Percentiles rank a stretch among this genome's conserved stretches.
phyloP scores from a whole-genome alignment of 2,113 vertebrate genomes.

The Lutjanus erythropterus region DNA sequence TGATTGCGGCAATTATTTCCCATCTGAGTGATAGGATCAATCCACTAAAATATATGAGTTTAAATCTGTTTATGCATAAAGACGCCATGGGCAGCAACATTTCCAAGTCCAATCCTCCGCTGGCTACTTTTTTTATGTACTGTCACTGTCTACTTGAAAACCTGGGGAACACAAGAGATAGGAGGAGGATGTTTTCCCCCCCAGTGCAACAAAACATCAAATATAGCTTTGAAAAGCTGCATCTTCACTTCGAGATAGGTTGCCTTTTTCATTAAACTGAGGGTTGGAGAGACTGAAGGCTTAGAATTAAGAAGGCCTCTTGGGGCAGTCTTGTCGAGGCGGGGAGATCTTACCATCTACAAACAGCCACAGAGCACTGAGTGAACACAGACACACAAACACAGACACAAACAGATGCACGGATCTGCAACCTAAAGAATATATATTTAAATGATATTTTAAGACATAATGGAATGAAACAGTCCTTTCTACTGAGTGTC shows the following conservation, averaged over 20 bases:
- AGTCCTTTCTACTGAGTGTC: not conserved
- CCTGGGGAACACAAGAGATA: not conserved
- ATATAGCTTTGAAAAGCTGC: conserved; percentile 22
- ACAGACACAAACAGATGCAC: not conserved
- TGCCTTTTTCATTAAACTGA: conserved; percentile 19
- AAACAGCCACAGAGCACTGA: not conserved
- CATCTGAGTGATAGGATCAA: not conserved
- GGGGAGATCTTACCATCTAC: not conserved
- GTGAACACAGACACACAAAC: not conserved
- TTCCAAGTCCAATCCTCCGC: not conserved
- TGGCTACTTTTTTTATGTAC: not conserved
- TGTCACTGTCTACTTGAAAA: conserved; percentile 1
- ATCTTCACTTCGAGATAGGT: conserved; percentile 20
- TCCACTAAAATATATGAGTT: not conserved
- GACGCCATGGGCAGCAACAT: not conserved
- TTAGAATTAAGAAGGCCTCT: conserved; percentile 11
- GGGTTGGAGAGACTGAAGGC: not conserved
- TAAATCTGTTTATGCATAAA: not conserved
- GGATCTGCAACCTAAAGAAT: not conserved
- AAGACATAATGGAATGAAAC: not conserved
- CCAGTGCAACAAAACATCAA: conserved; percentile 31
- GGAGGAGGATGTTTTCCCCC: not conserved
- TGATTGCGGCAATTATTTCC: not conserved
- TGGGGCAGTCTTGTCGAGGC: not conserved
- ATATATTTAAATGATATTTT: not conserved